Conservation (phyloP, 2,888 invertebrate genomes). For the Alloscopus bannaensis region DNA sequence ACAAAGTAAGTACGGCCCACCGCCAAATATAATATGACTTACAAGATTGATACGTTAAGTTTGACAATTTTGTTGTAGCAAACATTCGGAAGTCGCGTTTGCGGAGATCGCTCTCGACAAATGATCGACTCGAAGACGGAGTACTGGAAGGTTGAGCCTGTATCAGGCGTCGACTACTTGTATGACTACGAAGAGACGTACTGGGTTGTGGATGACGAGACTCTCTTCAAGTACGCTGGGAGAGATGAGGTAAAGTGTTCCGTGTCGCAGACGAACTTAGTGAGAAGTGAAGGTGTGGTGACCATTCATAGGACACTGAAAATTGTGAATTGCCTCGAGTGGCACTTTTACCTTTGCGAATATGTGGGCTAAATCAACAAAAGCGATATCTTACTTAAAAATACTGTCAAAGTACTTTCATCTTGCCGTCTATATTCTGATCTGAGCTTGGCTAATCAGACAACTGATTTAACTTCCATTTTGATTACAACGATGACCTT, state of each 20-base stretch:
- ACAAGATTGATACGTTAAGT: too few species aligned
- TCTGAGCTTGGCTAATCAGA: too few species aligned
- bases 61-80: conserved; percentile 19
- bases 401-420: too few species aligned
- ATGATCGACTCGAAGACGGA: conserved; percentile 19
- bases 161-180: conserved; percentile 12
- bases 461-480: too few species aligned
- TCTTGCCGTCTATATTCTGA: too few species aligned
- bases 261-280: conserved; percentile 8
- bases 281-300: not conserved
- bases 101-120: conserved; percentile 35
- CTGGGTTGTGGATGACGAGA: conserved; percentile 47
- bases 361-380: conserved; percentile 17
- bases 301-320: conserved; percentile 7
- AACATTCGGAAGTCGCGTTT: conserved; percentile 44
- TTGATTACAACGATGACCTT: too few species aligned
- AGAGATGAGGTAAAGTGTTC: conserved; percentile 20
- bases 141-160: conserved; percentile 32
- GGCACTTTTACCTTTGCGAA: conserved; percentile 56
- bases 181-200: conserved; percentile 53
- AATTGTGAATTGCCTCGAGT: conserved; percentile 45
- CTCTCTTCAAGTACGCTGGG: conserved; percentile 28
- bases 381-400: too few species aligned
- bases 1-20: conserved; percentile 22
- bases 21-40: too few species aligned